Evolutionary conservation across 2,888 invertebrate genomes (phyloP), one percentile per base, ranked within the genome.

Genomic region (Tanytarsus gracilentus): DNA sequence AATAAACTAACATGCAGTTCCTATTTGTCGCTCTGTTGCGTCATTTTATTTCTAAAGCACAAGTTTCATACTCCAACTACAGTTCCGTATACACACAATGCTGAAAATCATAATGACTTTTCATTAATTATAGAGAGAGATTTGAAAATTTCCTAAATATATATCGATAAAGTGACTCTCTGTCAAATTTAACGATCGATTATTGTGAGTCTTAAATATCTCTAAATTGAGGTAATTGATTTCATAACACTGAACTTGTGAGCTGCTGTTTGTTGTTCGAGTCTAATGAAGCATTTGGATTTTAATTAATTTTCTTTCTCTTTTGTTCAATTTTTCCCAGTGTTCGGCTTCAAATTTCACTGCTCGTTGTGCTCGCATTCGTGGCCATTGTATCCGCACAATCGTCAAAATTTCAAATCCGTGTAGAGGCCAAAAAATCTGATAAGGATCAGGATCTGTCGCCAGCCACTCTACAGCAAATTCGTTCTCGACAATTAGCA

Each of bases 381-480:
- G 18, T 25, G 14, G 58, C 48, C 7, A 11, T 33, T 23, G 18
- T 29, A 29, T 29, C 58, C 29, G 58, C 29, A 36, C 58, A 58
- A 56, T 14, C 25, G 8, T 48, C 27, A 21, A 36, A 58, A 44
- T 58, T 58, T n/a, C 44, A 49, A 48, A 58, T 58, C 30, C 27
- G 48, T 18, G 44, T 36, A 18, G 58, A 58, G 25, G 16, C 29
- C 9, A 49, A 30, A 29, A 49, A 58, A n/a, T 23, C 29, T n/a
- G 58, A 58, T 7, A 30, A 58, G 30, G 58, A 58, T 18, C 27
- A 21, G 5, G 58, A 48, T n/a, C 18, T 21, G 18, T 26, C 58
- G 8, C 29, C 58, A 14, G 58, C 58, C 11, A 58, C 58, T 6
- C 30, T 58, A 16, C 58, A 58, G 14, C 58, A 58, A 48, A 27